These are phyloP conservation scores for Cylindroiulus punctatus DNA, from an alignment of 2,888 invertebrate species.

Conservation along the genomic window DNA sequence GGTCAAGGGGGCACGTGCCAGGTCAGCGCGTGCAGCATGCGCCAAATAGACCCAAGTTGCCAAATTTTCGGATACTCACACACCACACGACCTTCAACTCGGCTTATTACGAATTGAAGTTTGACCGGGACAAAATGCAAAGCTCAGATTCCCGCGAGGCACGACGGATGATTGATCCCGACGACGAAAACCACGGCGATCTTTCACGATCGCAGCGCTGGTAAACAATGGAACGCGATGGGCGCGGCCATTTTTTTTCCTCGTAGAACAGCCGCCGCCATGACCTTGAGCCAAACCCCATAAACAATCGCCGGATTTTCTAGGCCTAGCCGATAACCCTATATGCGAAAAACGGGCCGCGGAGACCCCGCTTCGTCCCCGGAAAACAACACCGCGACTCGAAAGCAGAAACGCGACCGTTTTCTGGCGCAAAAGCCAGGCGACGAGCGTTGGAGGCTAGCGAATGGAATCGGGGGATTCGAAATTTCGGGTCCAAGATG, in stretches of 20 bases:
- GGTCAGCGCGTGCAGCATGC: too few species aligned
- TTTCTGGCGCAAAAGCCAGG: not conserved
- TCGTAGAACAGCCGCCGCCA: not conserved
- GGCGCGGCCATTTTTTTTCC: constrained; percentile 31
- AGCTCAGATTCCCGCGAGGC: too few species aligned
- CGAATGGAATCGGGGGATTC: not conserved
- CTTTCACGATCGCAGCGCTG: too few species aligned
- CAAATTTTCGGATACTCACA: too few species aligned
- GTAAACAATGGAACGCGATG: not conserved
- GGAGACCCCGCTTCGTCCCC: not conserved
- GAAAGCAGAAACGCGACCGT: not conserved
- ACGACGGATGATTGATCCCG: too few species aligned
- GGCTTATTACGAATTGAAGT: too few species aligned
- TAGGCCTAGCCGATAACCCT: constrained; percentile 10
- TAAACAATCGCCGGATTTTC: not conserved
- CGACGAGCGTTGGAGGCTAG: not conserved
- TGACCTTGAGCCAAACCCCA: not conserved
- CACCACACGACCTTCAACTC: too few species aligned
- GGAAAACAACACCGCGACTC: not conserved
- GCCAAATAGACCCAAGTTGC: too few species aligned
- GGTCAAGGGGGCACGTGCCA: too few species aligned
- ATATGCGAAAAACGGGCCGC: not conserved
- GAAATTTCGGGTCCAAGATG: constrained; percentile 24
- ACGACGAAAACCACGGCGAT: too few species aligned
- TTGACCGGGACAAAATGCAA: too few species aligned